Evolutionary conservation across 2,113 vertebrate genomes (phyloP).

Genomic region (Rostratula benghalensis): DNA sequence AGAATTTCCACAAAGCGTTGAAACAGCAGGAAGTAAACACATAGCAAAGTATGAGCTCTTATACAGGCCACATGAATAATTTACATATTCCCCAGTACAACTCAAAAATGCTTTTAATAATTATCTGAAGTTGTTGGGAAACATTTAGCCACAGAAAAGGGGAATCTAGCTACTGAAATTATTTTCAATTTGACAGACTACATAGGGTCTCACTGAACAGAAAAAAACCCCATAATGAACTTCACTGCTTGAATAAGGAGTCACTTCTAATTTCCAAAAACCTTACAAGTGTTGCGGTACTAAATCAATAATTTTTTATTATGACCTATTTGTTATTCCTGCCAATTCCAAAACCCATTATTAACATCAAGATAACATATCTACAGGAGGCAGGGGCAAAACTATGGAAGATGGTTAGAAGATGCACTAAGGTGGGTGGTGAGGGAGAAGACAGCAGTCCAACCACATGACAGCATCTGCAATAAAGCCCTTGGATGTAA

Average conservation of each 20-base stretch:
- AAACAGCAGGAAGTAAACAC: background rate
- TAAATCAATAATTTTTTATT: background rate
- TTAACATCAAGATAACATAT: background rate
- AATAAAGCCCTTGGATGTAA: background rate
- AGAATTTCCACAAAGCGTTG: background rate
- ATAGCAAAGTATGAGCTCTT: background rate
- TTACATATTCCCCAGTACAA: background rate
- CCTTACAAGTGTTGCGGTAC: background rate
- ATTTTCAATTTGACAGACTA: background rate
- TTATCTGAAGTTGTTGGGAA: background rate
- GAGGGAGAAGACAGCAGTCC: background rate
- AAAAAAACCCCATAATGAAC: background rate
- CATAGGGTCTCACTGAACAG: background rate
- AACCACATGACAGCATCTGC: background rate
- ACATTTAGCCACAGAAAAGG: background rate
- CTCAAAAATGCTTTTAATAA: background rate
- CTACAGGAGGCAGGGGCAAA: background rate
- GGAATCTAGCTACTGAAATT: background rate
- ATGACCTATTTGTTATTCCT: background rate
- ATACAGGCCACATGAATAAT: background rate
- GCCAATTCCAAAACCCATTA: background rate
- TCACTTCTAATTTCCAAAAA: background rate
- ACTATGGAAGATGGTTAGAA: accelerated
- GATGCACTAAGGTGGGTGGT: background rate
- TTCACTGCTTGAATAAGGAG: background rate